Percentiles rank a stretch among this genome's conserved stretches.
Conservation (phyloP, 1,140 invertebrate species). For the Lasioglossum baleicum region DNA sequence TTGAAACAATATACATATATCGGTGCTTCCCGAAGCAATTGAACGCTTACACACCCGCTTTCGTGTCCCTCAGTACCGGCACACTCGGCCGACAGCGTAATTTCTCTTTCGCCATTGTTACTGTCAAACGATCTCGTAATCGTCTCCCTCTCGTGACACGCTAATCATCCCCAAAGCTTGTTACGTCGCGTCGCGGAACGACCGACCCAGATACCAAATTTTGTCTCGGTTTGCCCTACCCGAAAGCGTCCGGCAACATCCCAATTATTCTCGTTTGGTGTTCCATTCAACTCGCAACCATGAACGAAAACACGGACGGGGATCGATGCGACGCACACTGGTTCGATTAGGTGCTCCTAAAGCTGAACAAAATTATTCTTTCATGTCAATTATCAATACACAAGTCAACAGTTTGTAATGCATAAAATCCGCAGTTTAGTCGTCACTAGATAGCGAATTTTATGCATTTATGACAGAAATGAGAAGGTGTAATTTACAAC, state of each 20-base stretch:
- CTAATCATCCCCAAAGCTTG: conserved; percentile 61
- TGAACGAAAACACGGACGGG: neutral
- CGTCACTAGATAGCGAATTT: too few species aligned
- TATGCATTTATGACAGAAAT: too few species aligned
- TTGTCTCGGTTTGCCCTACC: conserved; percentile 17
- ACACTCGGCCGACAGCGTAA: conserved; percentile 54
- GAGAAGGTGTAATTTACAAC: too few species aligned
- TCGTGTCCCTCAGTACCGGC: conserved; percentile 20
- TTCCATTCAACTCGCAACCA: neutral
- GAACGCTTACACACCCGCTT: conserved; percentile 45
- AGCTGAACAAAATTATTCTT: too few species aligned
- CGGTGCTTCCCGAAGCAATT: conserved; percentile 2
- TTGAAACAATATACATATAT: neutral
- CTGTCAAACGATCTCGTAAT: conserved; percentile 62
- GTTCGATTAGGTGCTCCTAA: too few species aligned
- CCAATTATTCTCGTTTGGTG: neutral
- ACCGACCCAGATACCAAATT: conserved; percentile 54
- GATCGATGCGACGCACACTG: too few species aligned
- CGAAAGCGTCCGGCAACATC: neutral
- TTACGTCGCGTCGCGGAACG: conserved; percentile 47
- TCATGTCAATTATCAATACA: too few species aligned
- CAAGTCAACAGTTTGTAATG: too few species aligned
- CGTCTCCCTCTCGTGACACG: conserved; percentile 58
- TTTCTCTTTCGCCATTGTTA: conserved; percentile 63
- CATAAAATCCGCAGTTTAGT: too few species aligned